A percentile compares a stretch with the other conserved stretches of the same genome.
These are phyloP conservation scores for Euleptes europaea DNA, from an alignment of 2,113 vertebrate genomes.

Conservation along the genomic window DNA sequence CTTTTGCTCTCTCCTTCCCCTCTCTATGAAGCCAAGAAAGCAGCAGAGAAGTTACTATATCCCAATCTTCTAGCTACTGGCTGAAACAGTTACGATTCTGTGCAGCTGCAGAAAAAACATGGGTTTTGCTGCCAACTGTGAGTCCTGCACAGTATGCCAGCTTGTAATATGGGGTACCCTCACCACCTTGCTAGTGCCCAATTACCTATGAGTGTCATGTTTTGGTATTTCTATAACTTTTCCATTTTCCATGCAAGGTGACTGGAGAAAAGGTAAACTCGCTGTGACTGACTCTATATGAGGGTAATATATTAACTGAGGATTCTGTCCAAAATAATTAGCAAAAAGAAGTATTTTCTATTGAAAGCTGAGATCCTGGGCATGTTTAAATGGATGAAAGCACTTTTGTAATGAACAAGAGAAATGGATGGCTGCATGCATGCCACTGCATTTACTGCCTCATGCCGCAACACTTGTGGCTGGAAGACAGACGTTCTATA, in stretches of 20 bases:
- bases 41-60: neutral
- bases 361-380: too few species aligned
- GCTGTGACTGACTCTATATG: too few species aligned
- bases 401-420: neutral
- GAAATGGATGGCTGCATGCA: neutral
- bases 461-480: neutral
- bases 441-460: neutral
- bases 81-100: neutral
- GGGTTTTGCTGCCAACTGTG: neutral
- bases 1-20: neutral
- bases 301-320: too few species aligned
- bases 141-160: neutral
- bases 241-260: too few species aligned
- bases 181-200: neutral
- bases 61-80: neutral
- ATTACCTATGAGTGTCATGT: neutral
- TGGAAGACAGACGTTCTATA: neutral
- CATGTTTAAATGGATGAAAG: too few species aligned
- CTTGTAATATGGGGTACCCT: neutral
- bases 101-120: neutral
- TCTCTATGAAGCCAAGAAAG: neutral
- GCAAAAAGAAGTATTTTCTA: too few species aligned
- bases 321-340: too few species aligned
- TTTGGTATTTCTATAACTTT: too few species aligned
- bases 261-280: too few species aligned